Base-by-base conservation (phyloP, 2,888 invertebrate species). In the Diarsia mendica region DNA sequence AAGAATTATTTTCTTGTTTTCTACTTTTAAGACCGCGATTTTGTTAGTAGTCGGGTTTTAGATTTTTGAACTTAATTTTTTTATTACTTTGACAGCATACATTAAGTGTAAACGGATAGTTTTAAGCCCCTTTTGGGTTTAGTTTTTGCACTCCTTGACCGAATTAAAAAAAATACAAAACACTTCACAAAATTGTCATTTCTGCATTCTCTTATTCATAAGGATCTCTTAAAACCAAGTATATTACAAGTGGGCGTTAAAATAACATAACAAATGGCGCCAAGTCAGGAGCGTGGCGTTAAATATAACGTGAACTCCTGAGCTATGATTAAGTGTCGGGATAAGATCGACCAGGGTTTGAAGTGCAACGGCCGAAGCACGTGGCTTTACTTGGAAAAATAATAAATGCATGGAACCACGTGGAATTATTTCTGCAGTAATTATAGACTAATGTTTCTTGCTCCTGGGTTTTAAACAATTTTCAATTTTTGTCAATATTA, bases 331-430 rank as follows among this genome's bases (percentile, higher is more conserved):
- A 77, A 72, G 60, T 44, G 20, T 18, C n/a, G 6, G 64, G 82
- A 83, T 83, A 82, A 82, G 49, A 77, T 82, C 85, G 66, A 69
- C 23, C 49, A 49, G 13, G 77, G 55, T 67, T 80, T 55, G 65
- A 84, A 77, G 85, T 85, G 85, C 82, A 85, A 85, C 58, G 85
- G 51, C 85, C 82, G 51, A 53, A 69, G 28, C 60, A 63, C 63
- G 39, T 69, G 61, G 51, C 33, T 23, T 60, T 74, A 80, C 65
- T 18, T 51, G 55, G 79, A 83, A 80, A 79, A 49, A 69, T 63
- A 69, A 67, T 75, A 81, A 76, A 51, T 76, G 61, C 67, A 28
- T 49, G 63, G 85, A 64, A 81, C 39, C n/a, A 49, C 28, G 63
- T 72, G 48, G n/a, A 74, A 63, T 79, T 53, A 80, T 61, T 83